These are phyloP conservation scores for Sceloporus tristichus DNA, from an alignment of 2,113 vertebrate species.

Conservation along the genomic window DNA sequence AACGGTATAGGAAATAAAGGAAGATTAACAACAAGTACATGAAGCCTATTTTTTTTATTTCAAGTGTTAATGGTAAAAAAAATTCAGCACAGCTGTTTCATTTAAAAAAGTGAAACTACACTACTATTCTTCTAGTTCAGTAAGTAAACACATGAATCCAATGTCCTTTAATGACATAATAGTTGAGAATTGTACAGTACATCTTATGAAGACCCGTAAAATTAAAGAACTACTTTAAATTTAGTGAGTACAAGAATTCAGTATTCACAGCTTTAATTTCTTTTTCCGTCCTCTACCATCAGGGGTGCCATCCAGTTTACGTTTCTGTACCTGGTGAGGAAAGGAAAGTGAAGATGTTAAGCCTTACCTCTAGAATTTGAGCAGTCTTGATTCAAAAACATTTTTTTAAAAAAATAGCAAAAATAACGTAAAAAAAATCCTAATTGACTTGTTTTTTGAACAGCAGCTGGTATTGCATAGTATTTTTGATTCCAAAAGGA, in stretches of 20 bases:
- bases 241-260: slow-evolving; percentile 76
- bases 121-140: slow-evolving; percentile 85
- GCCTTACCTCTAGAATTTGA: not conserved
- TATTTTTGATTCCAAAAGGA: not conserved
- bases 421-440: not conserved
- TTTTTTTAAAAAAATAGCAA: not conserved
- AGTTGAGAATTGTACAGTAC: slow-evolving; percentile 88
- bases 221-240: slow-evolving; percentile 86
- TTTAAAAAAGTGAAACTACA: slow-evolving; percentile 87
- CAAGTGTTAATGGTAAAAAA: slow-evolving; percentile 92
- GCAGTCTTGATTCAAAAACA: not conserved
- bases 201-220: slow-evolving; percentile 91
- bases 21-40: slow-evolving; percentile 80
- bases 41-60: slow-evolving; percentile 91
- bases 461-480: not conserved
- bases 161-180: slow-evolving; percentile 86
- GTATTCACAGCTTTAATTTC: slow-evolving; percentile 94
- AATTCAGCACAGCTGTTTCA: slow-evolving; percentile 92
- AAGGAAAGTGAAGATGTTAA: not conserved
- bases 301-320: slow-evolving; percentile 91
- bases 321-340: slow-evolving; percentile 89
- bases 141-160: slow-evolving; percentile 85
- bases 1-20: slow-evolving; percentile 66
- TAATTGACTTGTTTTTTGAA: not conserved
- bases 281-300: slow-evolving; percentile 96